Percentiles rank a stretch among this genome's conserved stretches.
These are phyloP conservation scores for Nothocercus nigrocapillus DNA, from an alignment of 2,113 vertebrate genomes.

Conservation along the genomic window DNA sequence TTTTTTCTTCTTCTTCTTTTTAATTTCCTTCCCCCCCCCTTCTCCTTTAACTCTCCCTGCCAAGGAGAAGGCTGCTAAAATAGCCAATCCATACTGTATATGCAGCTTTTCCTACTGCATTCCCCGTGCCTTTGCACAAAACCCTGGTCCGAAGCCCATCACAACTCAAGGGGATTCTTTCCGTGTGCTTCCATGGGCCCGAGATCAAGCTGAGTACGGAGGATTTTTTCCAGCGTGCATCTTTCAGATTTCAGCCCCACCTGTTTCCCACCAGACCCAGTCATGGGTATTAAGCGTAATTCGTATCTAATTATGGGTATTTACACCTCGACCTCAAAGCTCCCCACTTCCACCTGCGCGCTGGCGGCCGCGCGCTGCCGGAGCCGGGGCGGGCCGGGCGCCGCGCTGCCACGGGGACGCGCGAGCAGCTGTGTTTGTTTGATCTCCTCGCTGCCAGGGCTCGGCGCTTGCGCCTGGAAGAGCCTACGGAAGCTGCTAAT, in stretches of 20 bases:
- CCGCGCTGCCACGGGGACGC: not conserved
- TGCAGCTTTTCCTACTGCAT: not conserved
- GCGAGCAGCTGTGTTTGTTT: conserved; percentile 80
- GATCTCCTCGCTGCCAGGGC: conserved; percentile 66
- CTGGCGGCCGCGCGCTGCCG: not conserved
- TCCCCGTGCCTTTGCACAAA: not conserved
- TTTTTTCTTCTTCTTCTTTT: not conserved
- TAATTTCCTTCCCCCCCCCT: not conserved
- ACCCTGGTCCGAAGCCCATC: not conserved
- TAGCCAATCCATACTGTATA: not conserved
- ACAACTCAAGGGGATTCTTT: not conserved
- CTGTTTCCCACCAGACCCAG: conserved; percentile 34
- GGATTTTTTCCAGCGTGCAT: conserved; percentile 17
- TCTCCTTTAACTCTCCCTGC: conserved; percentile 12
- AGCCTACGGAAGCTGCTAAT: conserved; percentile 53
- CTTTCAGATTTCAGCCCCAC: conserved; percentile 21
- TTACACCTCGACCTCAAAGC: conserved; percentile 66
- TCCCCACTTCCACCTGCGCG: conserved; percentile 38
- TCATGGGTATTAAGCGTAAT: conserved; percentile 35
- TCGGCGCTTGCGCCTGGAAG: conserved; percentile 39
- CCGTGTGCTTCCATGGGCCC: not conserved
- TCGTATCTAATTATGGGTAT: conserved; percentile 48
- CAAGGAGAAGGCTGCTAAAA: conserved; percentile 2
- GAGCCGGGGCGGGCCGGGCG: not conserved
- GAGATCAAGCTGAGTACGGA: not conserved